Evolutionary conservation across 2,113 vertebrate genomes (phyloP).

Genomic region (Galemys pyrenaicus): DNA sequence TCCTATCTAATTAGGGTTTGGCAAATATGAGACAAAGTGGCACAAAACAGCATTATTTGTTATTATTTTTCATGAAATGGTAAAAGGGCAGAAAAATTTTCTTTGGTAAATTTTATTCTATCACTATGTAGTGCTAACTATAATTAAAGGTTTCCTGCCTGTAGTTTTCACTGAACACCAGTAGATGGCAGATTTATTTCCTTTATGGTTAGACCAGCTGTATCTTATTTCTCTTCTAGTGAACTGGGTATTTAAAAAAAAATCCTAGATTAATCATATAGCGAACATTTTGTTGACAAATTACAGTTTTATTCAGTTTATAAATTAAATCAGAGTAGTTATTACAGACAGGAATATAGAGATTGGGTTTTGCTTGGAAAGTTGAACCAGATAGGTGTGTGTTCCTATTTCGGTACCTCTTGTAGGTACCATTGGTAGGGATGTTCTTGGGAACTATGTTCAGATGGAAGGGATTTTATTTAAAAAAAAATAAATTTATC

Average conservation of each 20-base stretch:
- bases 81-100: neutral
- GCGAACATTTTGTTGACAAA: conserved; percentile 11
- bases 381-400: neutral
- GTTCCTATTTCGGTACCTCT: neutral
- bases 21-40: neutral
- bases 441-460: neutral
- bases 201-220: conserved; percentile 26
- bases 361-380: neutral
- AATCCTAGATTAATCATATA: neutral
- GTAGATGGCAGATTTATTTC: conserved; percentile 76
- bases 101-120: neutral
- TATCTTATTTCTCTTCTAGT: neutral
- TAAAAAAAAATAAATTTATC: neutral
- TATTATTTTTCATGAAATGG: neutral
- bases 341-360: neutral
- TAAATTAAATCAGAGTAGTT: neutral
- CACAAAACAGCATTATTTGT: neutral
- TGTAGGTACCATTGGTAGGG: neutral
- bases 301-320: neutral
- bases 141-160: conserved; percentile 19
- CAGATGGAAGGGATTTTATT: neutral
- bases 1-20: neutral
- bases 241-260: neutral
- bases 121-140: neutral
- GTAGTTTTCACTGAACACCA: conserved; percentile 58